Evolutionary conservation across 53 echinoderm and acorn worm genomes (phyloP), one percentile per base, ranked within the genome.

Genomic region (Stichopus horrens): DNA sequence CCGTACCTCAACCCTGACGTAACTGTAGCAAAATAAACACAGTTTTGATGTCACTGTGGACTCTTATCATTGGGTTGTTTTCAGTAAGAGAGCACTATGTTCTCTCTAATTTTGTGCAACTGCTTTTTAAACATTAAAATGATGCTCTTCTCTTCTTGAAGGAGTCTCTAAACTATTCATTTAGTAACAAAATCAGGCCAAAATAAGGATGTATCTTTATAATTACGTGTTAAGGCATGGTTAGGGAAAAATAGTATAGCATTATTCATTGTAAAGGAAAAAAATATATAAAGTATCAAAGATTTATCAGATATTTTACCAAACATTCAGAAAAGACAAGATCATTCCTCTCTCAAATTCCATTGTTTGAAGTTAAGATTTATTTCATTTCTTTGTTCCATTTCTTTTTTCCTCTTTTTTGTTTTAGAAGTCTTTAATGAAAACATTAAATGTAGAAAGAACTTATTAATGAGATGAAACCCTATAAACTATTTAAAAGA

Each of bases 361-460:
- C 14, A 16, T 71, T 18, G 18, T 71, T 71, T 20, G 19, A 71
- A 7, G 19, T 71, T 71, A 71, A 18, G n/a, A 71, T 16, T 21
- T n/a, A 7, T n/a, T 71, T 71, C 16, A 71, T 71, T 71, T 71
- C 71, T 71, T 5, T 18, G 14, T 16, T 71, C 18, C n/a, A 7
- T 21, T 81, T 18, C 14, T 52, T 51, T 57, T 23, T 54, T 18
- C 19, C 4, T 16, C 60, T 63, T 37, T 13, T 51, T 21, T 37
- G 37, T 37, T 60, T 58, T 83, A 55, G 19, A 81, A 57, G 55
- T 82, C 52, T 63, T 77, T 37, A 37, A 37, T 37, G 37, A n/a
- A 19, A 77, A 51, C 74, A 65, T 59, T 76, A 59, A 52, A 21
- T 10, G 76, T 75, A 74, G 76, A 88, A 76, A 88, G 21, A 53